Percentiles rank a stretch among this genome's conserved stretches.
phyloP scores from a whole-genome alignment of 1,140 invertebrate species.

The Tetramorium parvispinum region DNA sequence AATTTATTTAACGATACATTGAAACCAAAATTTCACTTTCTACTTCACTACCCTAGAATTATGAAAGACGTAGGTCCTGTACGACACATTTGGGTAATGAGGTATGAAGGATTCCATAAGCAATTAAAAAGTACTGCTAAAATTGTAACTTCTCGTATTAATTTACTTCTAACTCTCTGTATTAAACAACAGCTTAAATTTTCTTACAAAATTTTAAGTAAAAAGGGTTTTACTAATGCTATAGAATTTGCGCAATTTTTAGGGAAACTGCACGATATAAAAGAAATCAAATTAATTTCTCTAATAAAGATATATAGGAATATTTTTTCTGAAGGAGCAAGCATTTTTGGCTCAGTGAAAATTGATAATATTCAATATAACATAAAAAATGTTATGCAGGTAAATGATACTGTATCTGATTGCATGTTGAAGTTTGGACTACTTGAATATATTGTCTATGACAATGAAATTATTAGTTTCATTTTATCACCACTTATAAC shows the following conservation, averaged over 20 bases:
- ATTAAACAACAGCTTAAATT: neutral
- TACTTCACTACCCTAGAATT: neutral
- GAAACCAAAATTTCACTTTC: constrained; percentile 4
- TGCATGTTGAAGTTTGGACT: neutral
- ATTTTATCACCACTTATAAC: neutral
- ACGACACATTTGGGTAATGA: constrained; percentile 8
- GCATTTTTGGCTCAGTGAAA: neutral
- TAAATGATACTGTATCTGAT: neutral
- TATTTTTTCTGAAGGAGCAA: neutral
- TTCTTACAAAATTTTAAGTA: constrained; percentile 12
- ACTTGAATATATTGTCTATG: neutral
- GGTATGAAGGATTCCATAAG: constrained; percentile 10
- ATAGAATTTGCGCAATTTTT: neutral
- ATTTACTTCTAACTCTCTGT: neutral
- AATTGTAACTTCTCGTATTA: neutral
- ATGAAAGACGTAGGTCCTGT: neutral
- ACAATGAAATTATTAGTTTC: neutral
- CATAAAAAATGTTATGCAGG: neutral
- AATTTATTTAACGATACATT: neutral
- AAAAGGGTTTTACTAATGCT: neutral
- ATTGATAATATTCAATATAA: constrained; percentile 20
- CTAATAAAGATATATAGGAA: neutral
- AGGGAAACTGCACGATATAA: neutral
- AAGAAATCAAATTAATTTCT: constrained; percentile 1
- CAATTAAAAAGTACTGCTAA: constrained; percentile 10